These are phyloP conservation scores for Alauda arvensis DNA, from an alignment of 2,797 vertebrate species.

Conservation along the genomic window DNA sequence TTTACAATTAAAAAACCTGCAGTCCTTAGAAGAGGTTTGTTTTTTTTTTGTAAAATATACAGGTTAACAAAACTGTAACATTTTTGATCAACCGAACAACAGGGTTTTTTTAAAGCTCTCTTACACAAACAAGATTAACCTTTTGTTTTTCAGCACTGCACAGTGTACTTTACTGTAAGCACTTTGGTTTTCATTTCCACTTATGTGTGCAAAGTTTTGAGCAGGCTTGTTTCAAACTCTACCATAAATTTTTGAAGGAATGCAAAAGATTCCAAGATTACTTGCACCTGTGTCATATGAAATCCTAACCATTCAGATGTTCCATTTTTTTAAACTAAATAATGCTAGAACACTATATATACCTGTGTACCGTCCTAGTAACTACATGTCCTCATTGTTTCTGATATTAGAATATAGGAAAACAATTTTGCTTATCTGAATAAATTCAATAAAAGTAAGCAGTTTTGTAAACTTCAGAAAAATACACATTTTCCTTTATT, in stretches of 20 bases:
- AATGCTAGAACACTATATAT: not conserved
- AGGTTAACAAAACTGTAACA: not conserved
- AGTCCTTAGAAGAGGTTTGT: not conserved
- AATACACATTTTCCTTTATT: not conserved
- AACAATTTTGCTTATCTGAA: not conserved
- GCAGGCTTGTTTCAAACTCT: not conserved
- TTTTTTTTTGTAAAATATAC: conserved; percentile 17
- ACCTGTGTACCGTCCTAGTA: not conserved
- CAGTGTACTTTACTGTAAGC: not conserved
- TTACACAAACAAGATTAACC: not conserved
- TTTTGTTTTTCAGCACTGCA: not conserved
- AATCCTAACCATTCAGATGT: not conserved
- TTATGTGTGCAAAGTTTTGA: not conserved
- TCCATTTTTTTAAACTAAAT: not conserved
- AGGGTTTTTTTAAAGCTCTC: not conserved
- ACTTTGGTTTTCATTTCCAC: not conserved
- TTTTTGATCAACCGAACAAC: not conserved
- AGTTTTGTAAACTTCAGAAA: not conserved
- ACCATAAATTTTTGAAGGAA: not conserved
- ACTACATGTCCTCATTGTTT: not conserved
- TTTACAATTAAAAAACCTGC: conserved; percentile 16
- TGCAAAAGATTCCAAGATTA: not conserved
- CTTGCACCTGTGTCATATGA: not conserved
- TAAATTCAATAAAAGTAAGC: not conserved
- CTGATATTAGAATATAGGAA: not conserved